These are phyloP conservation scores for Nyctibius grandis DNA, from an alignment of 2,797 vertebrate species.

Conservation along the genomic window DNA sequence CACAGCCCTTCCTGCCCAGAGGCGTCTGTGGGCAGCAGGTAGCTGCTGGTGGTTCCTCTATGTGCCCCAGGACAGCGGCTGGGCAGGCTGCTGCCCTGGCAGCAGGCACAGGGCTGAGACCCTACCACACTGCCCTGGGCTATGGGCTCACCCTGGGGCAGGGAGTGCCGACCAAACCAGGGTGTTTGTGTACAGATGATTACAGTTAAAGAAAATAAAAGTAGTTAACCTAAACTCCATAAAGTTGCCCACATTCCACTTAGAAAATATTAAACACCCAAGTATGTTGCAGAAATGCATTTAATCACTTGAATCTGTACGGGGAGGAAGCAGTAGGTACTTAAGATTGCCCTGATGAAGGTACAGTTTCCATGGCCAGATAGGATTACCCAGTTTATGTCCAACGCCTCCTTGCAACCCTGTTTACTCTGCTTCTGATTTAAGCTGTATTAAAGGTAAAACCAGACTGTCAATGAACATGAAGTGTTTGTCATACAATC, in stretches of 20 bases:
- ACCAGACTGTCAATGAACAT: neutral
- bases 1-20: neutral
- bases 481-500: neutral
- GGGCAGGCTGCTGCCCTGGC: neutral
- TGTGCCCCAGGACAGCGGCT: neutral
- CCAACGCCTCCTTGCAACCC: neutral
- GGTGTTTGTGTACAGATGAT: neutral
- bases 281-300: neutral
- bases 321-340: neutral
- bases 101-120: neutral
- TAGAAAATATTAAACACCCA: neutral
- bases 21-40: rapidly evolving
- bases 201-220: neutral
- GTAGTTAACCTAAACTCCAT: neutral
- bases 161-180: neutral
- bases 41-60: neutral
- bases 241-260: neutral
- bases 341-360: neutral
- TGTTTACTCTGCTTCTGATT: neutral
- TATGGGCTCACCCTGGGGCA: neutral
- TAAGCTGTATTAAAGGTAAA: neutral
- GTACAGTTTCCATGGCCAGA: neutral
- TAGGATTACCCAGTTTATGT: neutral
- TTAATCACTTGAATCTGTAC: neutral
- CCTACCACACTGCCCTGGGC: neutral